Evolutionary conservation across 2,888 invertebrate genomes (phyloP), one percentile per base, ranked within the genome.

Genomic region (Lepeophtheirus nordmannii): DNA sequence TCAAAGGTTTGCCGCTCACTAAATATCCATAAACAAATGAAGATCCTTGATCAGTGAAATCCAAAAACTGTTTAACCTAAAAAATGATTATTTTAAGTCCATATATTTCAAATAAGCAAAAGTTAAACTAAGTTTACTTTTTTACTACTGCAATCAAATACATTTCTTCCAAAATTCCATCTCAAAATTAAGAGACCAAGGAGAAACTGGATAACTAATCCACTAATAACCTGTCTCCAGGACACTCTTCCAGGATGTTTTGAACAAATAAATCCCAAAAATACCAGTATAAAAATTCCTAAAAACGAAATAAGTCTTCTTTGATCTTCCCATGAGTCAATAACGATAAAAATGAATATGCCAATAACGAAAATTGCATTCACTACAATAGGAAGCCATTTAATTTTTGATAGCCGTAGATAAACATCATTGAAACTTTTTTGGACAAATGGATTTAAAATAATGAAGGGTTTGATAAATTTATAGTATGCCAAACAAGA

Each of bases 161-260:
- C 82, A 0, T 77, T 73, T 58, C 87, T 78, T 0, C 94, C 94
- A 0, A 84, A 77, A 1, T 82, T 78, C 89, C 90, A 91, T 68
- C 90, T 81, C 69, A 96, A 85, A 68, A 90, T 88, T 20, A 92
- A 70, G 1, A 94, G 72, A 0, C 90, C 94, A 68, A 96, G 82
- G 5, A 83, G 67, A 72, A 94, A 88, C 78, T 97, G 96, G 10
- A 92, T 76, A 0, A 83, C 77, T 22, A 93, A 76, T 0, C 93
- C 94, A 72, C 83, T 83, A 22, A 85, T 72, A 0, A 94, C 87
- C 0, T 86, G 84, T 8, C 84, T 80, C 92, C 92, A 90, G n/a
- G n/a, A 8, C 9, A 63, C 73, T 81, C 78, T 72, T 69, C 76
- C 71, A 68, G 81, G 80, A 73, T 83, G 76, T 65, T 81, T 80